Evolutionary conservation across 2,113 vertebrate genomes (phyloP), one percentile per base, ranked within the genome.

Genomic region (Sceloporus tristichus): DNA sequence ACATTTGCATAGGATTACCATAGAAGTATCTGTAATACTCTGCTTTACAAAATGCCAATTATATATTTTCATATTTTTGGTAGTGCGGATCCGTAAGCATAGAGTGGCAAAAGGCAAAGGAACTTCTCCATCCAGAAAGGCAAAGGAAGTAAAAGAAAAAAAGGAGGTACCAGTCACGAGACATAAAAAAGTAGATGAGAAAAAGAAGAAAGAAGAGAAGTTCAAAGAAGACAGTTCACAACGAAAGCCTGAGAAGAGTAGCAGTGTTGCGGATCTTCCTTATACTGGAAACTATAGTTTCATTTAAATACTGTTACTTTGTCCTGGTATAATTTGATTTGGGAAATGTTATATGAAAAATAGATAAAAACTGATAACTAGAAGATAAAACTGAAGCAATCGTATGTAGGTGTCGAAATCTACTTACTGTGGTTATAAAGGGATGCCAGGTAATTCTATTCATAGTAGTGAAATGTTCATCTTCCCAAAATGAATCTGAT

Each of bases 271-370:
- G n/a, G 85, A 90, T 84, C 90, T 88, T 23, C 84, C 87, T 38
- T 91, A 91, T 56, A 88, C 84, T n/a, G 90, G 87, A 21, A 91
- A 91, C 80, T 91, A 91, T 25, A 91, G 90, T 86, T 91, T 62
- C 59, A 86, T 82, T 85, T 91, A 74, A 83, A 71, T n/a, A 48
- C 11, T 27, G 42, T 8, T 38, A 25, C 9, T 13, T 71, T 88
- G n/a, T 54, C 25, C 81, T 86, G n/a, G 23, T 62, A 27, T 56
- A 84, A 68, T 27, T 86, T 78, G 27, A 79, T 83, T 38, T 82
- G 62, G 53, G 23, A 70, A 77, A 77, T 86, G 48, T 34, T 77
- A n/a, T 42, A 70, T 68, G 21, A 82, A 48, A 25, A 21, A 82
- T 25, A n/a, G 25, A 38, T 21, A 4, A 14, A 27, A 66, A 18